phyloP scores from a whole-genome alignment of 2,113 vertebrate species.

The Leptocoma aspasia region DNA sequence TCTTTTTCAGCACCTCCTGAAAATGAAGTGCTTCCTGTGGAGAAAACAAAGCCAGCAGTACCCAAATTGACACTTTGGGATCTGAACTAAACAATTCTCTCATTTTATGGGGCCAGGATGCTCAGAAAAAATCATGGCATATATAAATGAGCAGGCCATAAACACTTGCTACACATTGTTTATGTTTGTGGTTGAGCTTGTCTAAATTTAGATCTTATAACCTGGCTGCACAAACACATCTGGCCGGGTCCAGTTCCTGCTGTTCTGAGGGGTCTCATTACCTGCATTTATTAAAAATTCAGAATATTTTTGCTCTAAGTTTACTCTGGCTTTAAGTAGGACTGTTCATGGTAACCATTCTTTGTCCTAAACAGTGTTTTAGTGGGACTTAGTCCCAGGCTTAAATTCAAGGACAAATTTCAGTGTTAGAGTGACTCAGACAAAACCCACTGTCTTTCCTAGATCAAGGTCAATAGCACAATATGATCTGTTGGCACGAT shows the following conservation, averaged over 20 bases:
- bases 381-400: background rate
- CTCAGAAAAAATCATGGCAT: background rate
- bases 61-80: background rate
- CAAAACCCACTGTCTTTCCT: background rate
- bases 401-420: background rate
- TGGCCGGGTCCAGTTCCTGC: background rate
- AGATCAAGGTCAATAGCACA: background rate
- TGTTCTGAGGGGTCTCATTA: background rate
- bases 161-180: background rate
- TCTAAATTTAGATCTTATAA: background rate
- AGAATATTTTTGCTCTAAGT: background rate
- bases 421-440: background rate
- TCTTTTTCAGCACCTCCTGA: background rate
- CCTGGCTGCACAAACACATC: background rate
- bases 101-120: background rate
- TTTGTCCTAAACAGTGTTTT: background rate
- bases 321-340: background rate
- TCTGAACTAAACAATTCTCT: background rate
- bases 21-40: background rate
- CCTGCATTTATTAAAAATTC: background rate
- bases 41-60: background rate
- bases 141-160: background rate
- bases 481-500: background rate
- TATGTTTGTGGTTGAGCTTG: background rate
- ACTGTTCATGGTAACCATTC: background rate